phyloP scores from a whole-genome alignment of 2,797 vertebrate genomes.

The Heteromormyrus szaboi region DNA sequence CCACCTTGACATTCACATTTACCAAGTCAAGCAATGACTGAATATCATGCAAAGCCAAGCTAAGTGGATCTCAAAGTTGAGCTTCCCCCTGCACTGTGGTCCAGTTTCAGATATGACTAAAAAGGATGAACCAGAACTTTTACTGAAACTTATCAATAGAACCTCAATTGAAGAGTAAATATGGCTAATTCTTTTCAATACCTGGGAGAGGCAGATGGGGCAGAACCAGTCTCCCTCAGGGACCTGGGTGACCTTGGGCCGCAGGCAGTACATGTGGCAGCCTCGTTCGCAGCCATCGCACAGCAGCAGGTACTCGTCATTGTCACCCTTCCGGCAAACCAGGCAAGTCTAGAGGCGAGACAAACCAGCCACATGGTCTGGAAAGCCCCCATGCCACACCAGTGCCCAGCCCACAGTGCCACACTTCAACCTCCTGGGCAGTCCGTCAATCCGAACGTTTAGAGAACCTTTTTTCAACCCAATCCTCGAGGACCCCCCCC shows the following conservation, averaged over 20 bases:
- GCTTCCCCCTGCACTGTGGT: not conserved
- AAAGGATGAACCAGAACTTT: not conserved
- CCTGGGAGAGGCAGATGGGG: slow-evolving; percentile 75
- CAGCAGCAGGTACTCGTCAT: slow-evolving; percentile 85
- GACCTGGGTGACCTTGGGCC: slow-evolving; percentile 82
- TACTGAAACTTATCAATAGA: not conserved
- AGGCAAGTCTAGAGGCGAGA: slow-evolving; percentile 72
- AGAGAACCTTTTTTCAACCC: not conserved
- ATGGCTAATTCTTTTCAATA: slow-evolving; percentile 36
- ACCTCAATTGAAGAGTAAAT: not conserved
- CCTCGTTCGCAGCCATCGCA: slow-evolving; percentile 91
- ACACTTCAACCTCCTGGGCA: not conserved
- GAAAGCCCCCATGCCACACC: not conserved
- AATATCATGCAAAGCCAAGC: not conserved
- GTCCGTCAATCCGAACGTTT: not conserved
- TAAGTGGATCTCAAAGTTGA: not conserved
- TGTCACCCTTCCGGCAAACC: slow-evolving; percentile 87
- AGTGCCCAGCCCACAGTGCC: not conserved
- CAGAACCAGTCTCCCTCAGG: slow-evolving; percentile 97
- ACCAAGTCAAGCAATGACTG: not conserved
- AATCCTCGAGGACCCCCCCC: not conserved
- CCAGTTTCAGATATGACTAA: not conserved
- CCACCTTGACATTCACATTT: not conserved
- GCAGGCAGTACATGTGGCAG: slow-evolving; percentile 94
- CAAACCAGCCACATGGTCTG: not conserved